Conservation (phyloP, 2,888 invertebrate genomes). For the Nipponacmea schrenckii region DNA sequence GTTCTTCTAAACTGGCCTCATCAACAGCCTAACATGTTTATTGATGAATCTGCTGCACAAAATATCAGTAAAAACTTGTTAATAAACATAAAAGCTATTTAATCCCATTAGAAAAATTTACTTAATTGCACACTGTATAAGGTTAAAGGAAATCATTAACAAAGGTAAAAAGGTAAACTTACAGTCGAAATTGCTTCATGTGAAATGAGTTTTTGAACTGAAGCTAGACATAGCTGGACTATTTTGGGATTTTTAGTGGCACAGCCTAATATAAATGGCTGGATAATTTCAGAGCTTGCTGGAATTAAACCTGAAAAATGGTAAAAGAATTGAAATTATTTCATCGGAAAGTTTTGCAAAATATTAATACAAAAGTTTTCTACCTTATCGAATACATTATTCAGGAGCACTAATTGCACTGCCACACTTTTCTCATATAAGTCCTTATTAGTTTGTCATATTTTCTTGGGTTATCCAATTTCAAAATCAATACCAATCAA, state of each 20-base stretch:
- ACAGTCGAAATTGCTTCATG: conserved; percentile 68
- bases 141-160: no score
- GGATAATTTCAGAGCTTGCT: conserved; percentile 92
- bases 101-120: not conserved
- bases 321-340: conserved; percentile 9
- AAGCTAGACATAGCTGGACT: conserved; percentile 90
- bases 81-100: not conserved
- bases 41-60: conserved; percentile 86
- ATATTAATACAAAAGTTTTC: no score
- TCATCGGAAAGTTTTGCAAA: no score
- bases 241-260: conserved; percentile 96
- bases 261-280: conserved; percentile 96
- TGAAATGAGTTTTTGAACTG: conserved; percentile 89
- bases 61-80: not conserved
- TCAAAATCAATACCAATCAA: no score
- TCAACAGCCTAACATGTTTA: conserved; percentile 88
- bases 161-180: conserved; percentile 20
- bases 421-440: no score
- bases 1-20: conserved; percentile 93
- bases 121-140: no score
- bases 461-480: no score
- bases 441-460: no score
- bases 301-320: conserved; percentile 83
- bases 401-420: no score
- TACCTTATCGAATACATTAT: no score